Evolutionary conservation across 2,888 invertebrate species (phyloP).

Genomic region (Eupelmus urozonus): DNA sequence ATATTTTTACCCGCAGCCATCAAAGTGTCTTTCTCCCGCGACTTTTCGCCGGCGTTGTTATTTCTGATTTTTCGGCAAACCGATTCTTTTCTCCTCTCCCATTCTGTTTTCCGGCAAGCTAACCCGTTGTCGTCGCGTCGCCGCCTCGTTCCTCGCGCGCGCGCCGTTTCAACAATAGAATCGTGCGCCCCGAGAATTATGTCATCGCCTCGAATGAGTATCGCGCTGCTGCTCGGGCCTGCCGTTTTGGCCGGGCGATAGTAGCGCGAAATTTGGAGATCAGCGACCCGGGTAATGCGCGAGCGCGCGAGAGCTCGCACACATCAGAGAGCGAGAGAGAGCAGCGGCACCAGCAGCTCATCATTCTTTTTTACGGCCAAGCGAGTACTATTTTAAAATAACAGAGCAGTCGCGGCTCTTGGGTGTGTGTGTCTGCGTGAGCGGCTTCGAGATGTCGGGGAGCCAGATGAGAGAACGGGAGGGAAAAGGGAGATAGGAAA

Average conservation of each 20-base stretch:
- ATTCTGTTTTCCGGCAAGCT: too few species aligned
- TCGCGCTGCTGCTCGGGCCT: background rate
- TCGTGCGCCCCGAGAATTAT: slow-evolving; percentile 41
- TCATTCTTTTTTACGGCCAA: slow-evolving; percentile 73
- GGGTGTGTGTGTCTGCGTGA: slow-evolving; percentile 56
- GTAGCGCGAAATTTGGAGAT: slow-evolving; percentile 52
- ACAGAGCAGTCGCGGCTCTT: slow-evolving; percentile 64
- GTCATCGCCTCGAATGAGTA: slow-evolving; percentile 48
- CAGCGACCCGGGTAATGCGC: slow-evolving; percentile 52
- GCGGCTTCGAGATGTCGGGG: background rate
- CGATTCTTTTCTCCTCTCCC: slow-evolving; percentile 12
- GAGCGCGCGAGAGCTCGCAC: slow-evolving; percentile 57
- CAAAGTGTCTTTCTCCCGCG: background rate
- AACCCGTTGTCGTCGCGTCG: slow-evolving; percentile 32
- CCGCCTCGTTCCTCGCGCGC: background rate
- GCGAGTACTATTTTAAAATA: slow-evolving; percentile 73
- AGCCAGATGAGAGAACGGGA: slow-evolving; percentile 39
- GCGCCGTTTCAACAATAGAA: slow-evolving; percentile 48
- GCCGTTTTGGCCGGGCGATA: slow-evolving; percentile 16
- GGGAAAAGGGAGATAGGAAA: background rate
- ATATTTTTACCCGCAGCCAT: slow-evolving; percentile 18
- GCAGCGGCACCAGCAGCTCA: slow-evolving; percentile 62
- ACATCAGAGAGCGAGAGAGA: slow-evolving; percentile 19
- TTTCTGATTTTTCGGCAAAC: slow-evolving; percentile 15
- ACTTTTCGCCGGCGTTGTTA: background rate